Conservation (phyloP, 2,113 vertebrate species). For the Trematomus loennbergii region DNA sequence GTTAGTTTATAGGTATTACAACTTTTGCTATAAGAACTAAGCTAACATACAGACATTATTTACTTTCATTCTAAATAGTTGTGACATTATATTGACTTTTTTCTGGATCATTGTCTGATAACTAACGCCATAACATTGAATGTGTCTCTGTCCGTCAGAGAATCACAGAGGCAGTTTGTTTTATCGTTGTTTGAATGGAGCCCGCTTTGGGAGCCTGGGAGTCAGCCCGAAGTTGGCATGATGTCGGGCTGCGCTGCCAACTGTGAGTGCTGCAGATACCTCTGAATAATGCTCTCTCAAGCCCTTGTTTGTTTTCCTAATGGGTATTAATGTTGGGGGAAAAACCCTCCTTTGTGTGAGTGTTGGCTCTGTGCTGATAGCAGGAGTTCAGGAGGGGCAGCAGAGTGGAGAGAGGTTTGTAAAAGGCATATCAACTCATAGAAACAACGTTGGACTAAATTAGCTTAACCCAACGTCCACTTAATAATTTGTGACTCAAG, state of each 20-base stretch:
- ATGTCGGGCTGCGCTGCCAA: conserved; percentile 42
- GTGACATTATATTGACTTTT: not conserved
- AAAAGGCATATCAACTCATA: not conserved
- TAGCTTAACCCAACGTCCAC: too few relatives aligned
- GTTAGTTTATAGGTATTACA: not conserved
- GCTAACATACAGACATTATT: not conserved
- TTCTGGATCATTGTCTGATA: not conserved
- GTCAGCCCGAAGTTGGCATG: conserved; percentile 42
- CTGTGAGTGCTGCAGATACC: conserved; percentile 42
- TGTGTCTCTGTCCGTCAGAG: not conserved
- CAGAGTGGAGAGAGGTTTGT: not conserved
- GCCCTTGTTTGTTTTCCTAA: conserved; percentile 69
- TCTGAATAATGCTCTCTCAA: conserved; percentile 45
- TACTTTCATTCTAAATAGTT: not conserved
- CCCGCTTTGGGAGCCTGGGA: conserved; percentile 3
- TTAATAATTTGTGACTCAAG: not conserved
- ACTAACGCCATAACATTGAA: not conserved
- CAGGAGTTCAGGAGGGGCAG: not conserved
- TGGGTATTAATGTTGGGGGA: conserved; percentile 31
- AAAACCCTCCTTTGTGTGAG: conserved; percentile 20
- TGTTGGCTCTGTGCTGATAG: conserved; percentile 6
- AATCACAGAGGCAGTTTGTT: not conserved
- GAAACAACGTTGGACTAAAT: not conserved
- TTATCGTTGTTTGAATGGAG: conserved; percentile 15
- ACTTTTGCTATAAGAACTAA: not conserved